Percentiles rank a stretch among this genome's conserved stretches.
These are phyloP conservation scores for Leucosticte australis DNA, from an alignment of 2,113 vertebrate genomes.

Conservation along the genomic window DNA sequence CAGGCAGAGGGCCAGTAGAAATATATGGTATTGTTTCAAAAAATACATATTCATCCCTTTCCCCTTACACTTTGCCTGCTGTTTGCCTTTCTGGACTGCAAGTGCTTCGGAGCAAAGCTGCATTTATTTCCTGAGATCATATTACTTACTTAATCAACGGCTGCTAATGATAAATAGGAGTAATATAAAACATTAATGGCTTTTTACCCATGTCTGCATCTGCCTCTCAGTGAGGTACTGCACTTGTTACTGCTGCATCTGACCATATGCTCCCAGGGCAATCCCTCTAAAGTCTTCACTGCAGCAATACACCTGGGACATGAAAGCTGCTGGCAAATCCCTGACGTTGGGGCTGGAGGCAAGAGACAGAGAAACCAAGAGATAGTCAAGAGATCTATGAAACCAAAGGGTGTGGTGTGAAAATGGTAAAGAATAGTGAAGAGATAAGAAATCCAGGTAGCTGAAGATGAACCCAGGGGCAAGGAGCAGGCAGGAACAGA, in stretches of 20 bases:
- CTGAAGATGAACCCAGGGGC: background rate
- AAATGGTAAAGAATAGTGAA: background rate
- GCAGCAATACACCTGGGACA: background rate
- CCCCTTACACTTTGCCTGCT: background rate
- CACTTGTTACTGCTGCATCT: background rate
- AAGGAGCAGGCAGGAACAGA: background rate
- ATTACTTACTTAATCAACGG: background rate
- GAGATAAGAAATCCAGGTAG: background rate
- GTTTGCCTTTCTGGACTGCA: background rate
- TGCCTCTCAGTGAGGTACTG: background rate
- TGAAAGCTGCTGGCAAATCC: background rate
- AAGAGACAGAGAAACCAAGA: background rate
- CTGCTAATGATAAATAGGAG: background rate
- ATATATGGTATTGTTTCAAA: background rate
- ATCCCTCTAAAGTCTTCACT: background rate
- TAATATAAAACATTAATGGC: background rate
- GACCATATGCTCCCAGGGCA: background rate
- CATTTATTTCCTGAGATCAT: background rate
- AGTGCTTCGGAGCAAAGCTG: background rate
- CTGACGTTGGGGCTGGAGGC: background rate
- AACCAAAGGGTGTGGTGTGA: background rate
- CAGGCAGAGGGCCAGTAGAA: conserved; percentile 14
- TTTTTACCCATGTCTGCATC: background rate
- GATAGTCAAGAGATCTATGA: background rate
- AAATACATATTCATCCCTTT: background rate